These are phyloP conservation scores for Gadus chalcogrammus DNA, from an alignment of 2,113 vertebrate species.

Conservation along the genomic window DNA sequence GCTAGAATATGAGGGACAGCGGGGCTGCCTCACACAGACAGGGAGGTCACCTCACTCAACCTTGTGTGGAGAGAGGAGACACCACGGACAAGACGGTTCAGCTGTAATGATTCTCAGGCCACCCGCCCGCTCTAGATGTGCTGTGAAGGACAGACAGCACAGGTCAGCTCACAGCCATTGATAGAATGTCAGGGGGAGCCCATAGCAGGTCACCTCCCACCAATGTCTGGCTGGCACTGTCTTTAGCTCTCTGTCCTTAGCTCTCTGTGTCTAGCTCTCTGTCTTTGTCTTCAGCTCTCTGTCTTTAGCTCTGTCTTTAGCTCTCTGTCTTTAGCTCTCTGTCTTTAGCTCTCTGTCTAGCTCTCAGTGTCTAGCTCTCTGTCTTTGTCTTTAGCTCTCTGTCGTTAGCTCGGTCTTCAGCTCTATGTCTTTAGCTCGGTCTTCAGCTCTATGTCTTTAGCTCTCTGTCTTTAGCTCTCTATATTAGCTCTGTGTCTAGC, in stretches of 20 bases:
- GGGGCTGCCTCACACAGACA: slow-evolving; percentile 47
- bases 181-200: slow-evolving; percentile 22
- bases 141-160: slow-evolving; percentile 31
- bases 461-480: too few relatives aligned
- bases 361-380: too few relatives aligned
- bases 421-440: too few relatives aligned
- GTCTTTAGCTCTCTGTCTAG: too few relatives aligned
- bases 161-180: slow-evolving; percentile 25
- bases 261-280: too few relatives aligned
- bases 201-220: neutral
- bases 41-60: slow-evolving; percentile 52
- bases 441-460: too few relatives aligned
- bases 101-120: slow-evolving; percentile 36
- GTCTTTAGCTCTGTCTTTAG: neutral
- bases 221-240: slow-evolving; percentile 5
- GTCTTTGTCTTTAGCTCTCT: too few relatives aligned
- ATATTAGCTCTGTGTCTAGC: too few relatives aligned
- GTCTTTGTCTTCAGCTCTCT: neutral
- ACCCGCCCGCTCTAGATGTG: slow-evolving; percentile 22
- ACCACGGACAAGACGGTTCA: slow-evolving; percentile 44
- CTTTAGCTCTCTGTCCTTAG: neutral
- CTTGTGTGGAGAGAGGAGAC: slow-evolving; percentile 33
- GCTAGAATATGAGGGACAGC: slow-evolving; percentile 53
- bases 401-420: too few relatives aligned
- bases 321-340: too few relatives aligned